Evolutionary conservation across 2,797 vertebrate genomes (phyloP).

Genomic region (Gallinago solitaria): DNA sequence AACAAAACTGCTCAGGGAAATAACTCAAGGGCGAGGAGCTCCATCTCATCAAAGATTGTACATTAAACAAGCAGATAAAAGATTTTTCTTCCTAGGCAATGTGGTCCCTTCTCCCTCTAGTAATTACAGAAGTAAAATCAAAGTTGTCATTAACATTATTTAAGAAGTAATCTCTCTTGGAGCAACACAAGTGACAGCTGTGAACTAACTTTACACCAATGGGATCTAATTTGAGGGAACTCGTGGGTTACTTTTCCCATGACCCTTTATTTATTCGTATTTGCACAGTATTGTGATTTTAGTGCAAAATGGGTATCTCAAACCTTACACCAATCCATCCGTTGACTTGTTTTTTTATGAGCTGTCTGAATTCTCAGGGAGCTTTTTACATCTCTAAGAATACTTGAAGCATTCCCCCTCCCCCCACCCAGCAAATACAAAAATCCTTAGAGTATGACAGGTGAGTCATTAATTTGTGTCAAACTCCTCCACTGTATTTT

Average conservation of each 20-base stretch:
- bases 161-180: slow-evolving; percentile 25
- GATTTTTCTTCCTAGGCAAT: slow-evolving; percentile 24
- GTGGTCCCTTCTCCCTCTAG: slow-evolving; percentile 1
- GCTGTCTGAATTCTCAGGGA: neutral
- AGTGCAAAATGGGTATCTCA: neutral
- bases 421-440: neutral
- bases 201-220: neutral
- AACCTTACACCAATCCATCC: neutral
- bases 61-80: slow-evolving; percentile 50
- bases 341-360: neutral
- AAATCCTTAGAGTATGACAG: neutral
- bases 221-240: slow-evolving; percentile 8
- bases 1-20: slow-evolving; percentile 31
- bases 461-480: slow-evolving; percentile 22
- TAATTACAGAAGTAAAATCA: slow-evolving; percentile 58
- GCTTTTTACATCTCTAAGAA: slow-evolving; percentile 1
- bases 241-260: neutral
- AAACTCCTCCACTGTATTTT: neutral
- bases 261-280: slow-evolving; percentile 21
- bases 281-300: neutral
- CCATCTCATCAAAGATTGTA: neutral
- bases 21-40: neutral
- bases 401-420: neutral
- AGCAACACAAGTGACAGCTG: slow-evolving; percentile 6
- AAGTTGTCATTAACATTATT: slow-evolving; percentile 56